These are phyloP conservation scores for Caenorhabditis drosophilae DNA, from an alignment of 2,888 invertebrate species.

Conservation along the genomic window DNA sequence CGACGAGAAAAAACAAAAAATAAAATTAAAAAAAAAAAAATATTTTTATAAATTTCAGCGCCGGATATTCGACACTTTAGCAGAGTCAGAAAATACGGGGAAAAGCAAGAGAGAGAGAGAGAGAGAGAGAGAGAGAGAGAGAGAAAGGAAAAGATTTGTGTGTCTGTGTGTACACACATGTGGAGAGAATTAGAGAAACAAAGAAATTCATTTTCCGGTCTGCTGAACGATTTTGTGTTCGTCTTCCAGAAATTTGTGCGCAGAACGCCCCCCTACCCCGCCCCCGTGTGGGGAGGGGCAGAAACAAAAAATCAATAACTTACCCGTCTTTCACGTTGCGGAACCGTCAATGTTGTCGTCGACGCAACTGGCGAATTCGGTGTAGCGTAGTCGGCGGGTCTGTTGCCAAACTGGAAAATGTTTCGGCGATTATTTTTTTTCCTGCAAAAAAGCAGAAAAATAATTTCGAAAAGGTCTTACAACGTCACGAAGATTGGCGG, in stretches of 20 bases:
- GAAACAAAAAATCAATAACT: too few relatives aligned
- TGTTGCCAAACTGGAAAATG: conserved; percentile 18
- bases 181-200: too few relatives aligned
- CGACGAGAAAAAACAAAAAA: neutral
- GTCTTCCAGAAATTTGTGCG: too few relatives aligned
- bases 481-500: conserved; percentile 55
- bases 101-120: too few relatives aligned
- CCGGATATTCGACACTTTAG: neutral
- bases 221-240: too few relatives aligned
- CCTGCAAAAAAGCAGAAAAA: neutral
- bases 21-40: conserved; percentile 2
- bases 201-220: too few relatives aligned
- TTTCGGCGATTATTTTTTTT: neutral
- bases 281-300: too few relatives aligned
- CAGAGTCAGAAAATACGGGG: neutral
- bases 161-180: too few relatives aligned
- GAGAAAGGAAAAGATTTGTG: too few relatives aligned
- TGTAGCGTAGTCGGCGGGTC: conserved; percentile 11
- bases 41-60: neutral
- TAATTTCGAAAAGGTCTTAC: conserved; percentile 24
- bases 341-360: conserved; percentile 6
- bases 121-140: conserved; percentile 7
- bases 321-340: conserved; percentile 23
- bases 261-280: too few relatives aligned
- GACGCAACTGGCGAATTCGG: neutral